These are phyloP conservation scores for Aphelenchoides bicaudatus DNA, from an alignment of 2,888 invertebrate species.

Conservation along the genomic window DNA sequence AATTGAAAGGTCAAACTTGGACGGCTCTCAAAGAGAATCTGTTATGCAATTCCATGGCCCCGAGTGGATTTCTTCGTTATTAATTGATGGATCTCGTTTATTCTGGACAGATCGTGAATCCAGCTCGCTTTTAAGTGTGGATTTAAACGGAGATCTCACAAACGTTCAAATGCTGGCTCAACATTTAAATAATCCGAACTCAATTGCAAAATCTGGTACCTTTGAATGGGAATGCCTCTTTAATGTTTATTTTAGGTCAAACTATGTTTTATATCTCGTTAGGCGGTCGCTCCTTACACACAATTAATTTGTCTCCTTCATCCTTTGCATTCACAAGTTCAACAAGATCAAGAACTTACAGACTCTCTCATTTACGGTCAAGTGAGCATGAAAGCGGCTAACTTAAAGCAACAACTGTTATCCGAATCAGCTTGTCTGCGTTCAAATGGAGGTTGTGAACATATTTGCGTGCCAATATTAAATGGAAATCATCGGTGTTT, in stretches of 20 bases:
- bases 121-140: neutral
- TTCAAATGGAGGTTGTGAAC: slow-evolving; percentile 30
- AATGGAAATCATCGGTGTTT: slow-evolving; percentile 21
- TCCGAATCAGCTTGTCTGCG: slow-evolving; percentile 16
- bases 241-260: slow-evolving; percentile 19
- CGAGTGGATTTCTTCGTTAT: slow-evolving; percentile 4
- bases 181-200: slow-evolving; percentile 21
- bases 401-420: neutral
- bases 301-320: slow-evolving; percentile 22
- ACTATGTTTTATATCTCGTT: slow-evolving; percentile 29
- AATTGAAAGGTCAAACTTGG: slow-evolving; percentile 32
- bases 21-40: slow-evolving; percentile 29
- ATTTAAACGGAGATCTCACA: neutral
- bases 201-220: slow-evolving; percentile 23
- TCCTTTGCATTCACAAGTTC: slow-evolving; percentile 11
- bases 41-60: slow-evolving; percentile 8
- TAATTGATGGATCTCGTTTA: slow-evolving; percentile 7
- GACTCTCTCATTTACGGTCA: slow-evolving; percentile 33
- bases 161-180: slow-evolving; percentile 9
- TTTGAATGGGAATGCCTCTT: neutral
- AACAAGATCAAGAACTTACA: no score
- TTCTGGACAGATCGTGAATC: slow-evolving; percentile 19
- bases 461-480: slow-evolving; percentile 33
- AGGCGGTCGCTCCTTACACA: slow-evolving; percentile 29
- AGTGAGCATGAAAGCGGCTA: slow-evolving; percentile 25